These are phyloP conservation scores for Corythoichthys intestinalis DNA, from an alignment of 2,113 vertebrate genomes.

Conservation along the genomic window DNA sequence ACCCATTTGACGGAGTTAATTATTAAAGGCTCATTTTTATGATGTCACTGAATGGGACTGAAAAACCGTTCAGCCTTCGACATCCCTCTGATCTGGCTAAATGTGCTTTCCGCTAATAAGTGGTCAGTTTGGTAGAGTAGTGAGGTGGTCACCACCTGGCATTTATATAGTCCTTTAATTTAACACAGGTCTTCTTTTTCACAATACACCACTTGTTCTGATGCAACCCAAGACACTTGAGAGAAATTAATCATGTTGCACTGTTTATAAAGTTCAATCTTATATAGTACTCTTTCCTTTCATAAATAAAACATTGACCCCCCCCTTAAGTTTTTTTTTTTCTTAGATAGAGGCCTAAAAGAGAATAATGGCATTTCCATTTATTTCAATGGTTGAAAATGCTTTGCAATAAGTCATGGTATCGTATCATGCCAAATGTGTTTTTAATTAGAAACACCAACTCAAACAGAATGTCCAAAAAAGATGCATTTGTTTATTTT, in stretches of 20 bases:
- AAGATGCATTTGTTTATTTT: background rate
- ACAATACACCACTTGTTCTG: background rate
- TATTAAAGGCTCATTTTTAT: conserved; percentile 61
- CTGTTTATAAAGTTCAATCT: too few species aligned
- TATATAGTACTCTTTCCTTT: too few species aligned
- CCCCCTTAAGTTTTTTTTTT: too few species aligned
- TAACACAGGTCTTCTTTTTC: conserved; percentile 4
- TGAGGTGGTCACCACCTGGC: background rate
- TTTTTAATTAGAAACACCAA: background rate
- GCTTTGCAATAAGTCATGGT: background rate
- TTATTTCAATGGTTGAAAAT: too few species aligned
- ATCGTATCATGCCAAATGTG: background rate
- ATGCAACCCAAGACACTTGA: background rate
- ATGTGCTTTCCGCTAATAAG: conserved; percentile 3
- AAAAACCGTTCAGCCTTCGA: conserved; percentile 18
- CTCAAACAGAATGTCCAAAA: background rate
- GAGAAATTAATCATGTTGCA: background rate
- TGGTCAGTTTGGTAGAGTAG: background rate
- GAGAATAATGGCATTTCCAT: too few species aligned
- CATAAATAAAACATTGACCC: too few species aligned
- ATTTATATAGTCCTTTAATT: background rate
- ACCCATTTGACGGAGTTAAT: conserved; percentile 67
- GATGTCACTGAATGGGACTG: conserved; percentile 44
- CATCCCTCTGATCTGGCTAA: conserved; percentile 1
- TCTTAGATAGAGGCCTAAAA: too few species aligned